phyloP scores from a whole-genome alignment of 2,113 vertebrate species.

The Colossoma macropomum region DNA sequence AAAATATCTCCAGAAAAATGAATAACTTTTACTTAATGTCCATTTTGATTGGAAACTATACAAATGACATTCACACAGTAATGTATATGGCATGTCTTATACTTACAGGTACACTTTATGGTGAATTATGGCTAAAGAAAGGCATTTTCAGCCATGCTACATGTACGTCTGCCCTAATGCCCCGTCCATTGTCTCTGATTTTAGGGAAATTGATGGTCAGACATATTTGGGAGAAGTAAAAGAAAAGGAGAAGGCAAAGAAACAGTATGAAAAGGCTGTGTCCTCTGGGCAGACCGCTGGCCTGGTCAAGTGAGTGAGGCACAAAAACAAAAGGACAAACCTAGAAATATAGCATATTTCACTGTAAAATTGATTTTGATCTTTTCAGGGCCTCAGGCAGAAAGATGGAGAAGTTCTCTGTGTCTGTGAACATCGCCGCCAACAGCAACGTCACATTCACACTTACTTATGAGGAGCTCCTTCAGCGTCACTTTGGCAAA shows the following conservation, averaged over 20 bases:
- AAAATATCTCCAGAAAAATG: too few species aligned
- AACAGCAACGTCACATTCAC: constrained; percentile 85
- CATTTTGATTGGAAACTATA: too few species aligned
- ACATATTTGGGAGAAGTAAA: constrained; percentile 86
- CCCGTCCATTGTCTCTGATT: not conserved
- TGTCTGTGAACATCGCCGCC: constrained; percentile 86
- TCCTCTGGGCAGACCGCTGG: constrained; percentile 88
- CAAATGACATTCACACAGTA: not conserved
- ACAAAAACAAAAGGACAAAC: not conserved
- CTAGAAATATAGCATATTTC: not conserved
- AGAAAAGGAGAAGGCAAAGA: constrained; percentile 87
- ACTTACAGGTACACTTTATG: not conserved
- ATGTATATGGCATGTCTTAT: not conserved
- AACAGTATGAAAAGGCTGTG: constrained; percentile 88
- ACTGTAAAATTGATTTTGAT: not conserved
- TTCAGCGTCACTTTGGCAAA: constrained; percentile 83
- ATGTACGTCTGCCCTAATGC: not conserved
- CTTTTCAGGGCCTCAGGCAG: constrained; percentile 86
- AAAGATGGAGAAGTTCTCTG: constrained; percentile 91
- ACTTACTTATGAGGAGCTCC: constrained; percentile 90
- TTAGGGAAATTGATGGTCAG: constrained; percentile 85
- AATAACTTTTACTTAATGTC: too few species aligned
- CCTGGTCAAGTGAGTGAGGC: constrained; percentile 84
- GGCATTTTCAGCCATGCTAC: not conserved
- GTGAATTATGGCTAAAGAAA: too few species aligned